phyloP scores from a whole-genome alignment of 2,888 invertebrate species.

The Desoria tigrina region DNA sequence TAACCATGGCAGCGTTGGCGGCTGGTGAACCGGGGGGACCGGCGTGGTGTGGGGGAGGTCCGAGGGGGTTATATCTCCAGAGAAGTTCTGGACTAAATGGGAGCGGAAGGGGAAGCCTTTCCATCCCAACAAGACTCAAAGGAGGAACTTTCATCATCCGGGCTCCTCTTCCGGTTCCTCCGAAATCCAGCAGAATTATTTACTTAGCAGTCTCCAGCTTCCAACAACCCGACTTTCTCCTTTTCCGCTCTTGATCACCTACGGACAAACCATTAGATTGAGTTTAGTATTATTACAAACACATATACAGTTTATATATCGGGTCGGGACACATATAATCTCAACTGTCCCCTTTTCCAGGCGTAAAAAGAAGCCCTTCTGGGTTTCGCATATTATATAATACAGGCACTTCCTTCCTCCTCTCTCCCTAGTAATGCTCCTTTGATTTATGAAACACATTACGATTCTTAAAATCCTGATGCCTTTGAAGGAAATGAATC shows the following conservation, averaged over 20 bases:
- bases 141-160: conserved; percentile 55
- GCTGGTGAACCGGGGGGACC: conserved; percentile 56
- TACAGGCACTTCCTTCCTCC: no score
- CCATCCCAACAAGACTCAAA: conserved; percentile 61
- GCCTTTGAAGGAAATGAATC: neutral
- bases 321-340: no score
- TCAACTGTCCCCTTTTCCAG: no score
- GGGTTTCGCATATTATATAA: no score
- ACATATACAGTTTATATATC: no score
- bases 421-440: no score
- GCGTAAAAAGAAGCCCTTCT: no score
- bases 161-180: conserved; percentile 19
- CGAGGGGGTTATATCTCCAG: conserved; percentile 74
- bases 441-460: no score
- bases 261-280: conserved; percentile 34
- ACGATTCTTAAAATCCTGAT: no score
- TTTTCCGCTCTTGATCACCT: conserved; percentile 39
- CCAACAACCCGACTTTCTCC: conserved; percentile 8
- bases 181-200: conserved; percentile 15
- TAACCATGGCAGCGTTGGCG: conserved; percentile 51
- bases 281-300: neutral
- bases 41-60: conserved; percentile 64
- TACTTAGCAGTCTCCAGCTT: conserved; percentile 18
- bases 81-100: conserved; percentile 81
- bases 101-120: conserved; percentile 73